Percentiles rank a stretch among this genome's conserved stretches.
These are phyloP conservation scores for Drosophila kohkoa DNA, from an alignment of 1,140 invertebrate genomes.

Conservation along the genomic window DNA sequence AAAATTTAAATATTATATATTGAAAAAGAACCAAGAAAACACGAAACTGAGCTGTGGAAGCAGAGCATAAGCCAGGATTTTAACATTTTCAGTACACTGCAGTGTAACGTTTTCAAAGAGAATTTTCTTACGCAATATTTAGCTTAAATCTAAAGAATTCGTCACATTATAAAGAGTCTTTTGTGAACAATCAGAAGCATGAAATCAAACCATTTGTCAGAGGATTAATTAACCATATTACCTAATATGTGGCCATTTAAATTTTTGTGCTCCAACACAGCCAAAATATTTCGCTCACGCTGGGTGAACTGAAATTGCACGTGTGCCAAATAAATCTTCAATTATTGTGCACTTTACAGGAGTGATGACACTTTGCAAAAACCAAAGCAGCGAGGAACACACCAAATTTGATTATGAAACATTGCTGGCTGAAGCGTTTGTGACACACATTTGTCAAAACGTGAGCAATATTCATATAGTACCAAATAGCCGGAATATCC, in stretches of 20 bases:
- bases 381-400: conserved; percentile 13
- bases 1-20: too few species aligned
- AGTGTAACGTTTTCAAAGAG: too few species aligned
- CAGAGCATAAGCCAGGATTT: too few species aligned
- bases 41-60: too few species aligned
- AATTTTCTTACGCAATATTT: background rate
- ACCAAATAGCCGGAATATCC: background rate
- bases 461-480: conserved; percentile 2
- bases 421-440: conserved; percentile 40
- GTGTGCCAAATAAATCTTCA: conserved; percentile 37
- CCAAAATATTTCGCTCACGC: background rate
- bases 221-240: conserved; percentile 6
- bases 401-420: conserved; percentile 64
- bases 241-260: conserved; percentile 20
- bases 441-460: conserved; percentile 52
- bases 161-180: background rate
- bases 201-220: background rate
- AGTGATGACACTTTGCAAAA: conserved; percentile 34
- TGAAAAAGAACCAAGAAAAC: too few species aligned
- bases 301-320: background rate
- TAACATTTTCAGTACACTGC: too few species aligned
- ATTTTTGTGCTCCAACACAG: background rate
- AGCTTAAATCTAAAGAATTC: background rate
- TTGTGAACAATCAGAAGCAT: background rate
- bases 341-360: conserved; percentile 40